phyloP scores from a whole-genome alignment of 2,113 vertebrate genomes.

The Thryonomys swinderianus region DNA sequence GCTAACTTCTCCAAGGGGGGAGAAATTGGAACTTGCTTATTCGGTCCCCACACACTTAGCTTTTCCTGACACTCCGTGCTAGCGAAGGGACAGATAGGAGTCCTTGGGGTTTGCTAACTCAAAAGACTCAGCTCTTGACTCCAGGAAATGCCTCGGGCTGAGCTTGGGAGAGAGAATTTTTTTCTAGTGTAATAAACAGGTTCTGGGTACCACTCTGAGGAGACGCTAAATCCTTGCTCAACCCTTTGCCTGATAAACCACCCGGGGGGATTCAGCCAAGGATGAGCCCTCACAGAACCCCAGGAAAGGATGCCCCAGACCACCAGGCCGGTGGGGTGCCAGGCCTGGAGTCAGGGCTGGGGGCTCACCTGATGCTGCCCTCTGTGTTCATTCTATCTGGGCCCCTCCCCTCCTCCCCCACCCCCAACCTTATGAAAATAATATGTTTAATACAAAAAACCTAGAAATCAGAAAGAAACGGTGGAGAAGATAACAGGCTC shows the following conservation, averaged over 20 bases:
- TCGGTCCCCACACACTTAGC: not conserved
- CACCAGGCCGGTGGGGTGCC: not conserved
- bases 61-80: not conserved
- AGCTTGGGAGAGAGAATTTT: not conserved
- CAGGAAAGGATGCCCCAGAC: not conserved
- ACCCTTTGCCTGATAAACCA: not conserved
- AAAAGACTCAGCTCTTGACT: not conserved
- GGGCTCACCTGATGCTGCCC: not conserved
- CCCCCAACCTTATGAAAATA: not conserved
- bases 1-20: constrained; percentile 3
- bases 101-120: not conserved
- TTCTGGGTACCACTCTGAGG: not conserved
- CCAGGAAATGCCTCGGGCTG: not conserved
- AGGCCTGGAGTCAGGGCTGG: not conserved
- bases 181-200: not conserved
- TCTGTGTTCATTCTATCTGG: not conserved
- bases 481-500: not conserved
- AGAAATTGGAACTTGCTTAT: constrained; percentile 3
- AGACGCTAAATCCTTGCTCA: not conserved
- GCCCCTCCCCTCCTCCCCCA: not conserved
- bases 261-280: not conserved
- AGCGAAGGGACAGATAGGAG: not conserved
- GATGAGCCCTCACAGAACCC: not conserved
- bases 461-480: not conserved
- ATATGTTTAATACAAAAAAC: constrained; percentile 43